phyloP scores from a whole-genome alignment of 2,888 invertebrate genomes.

The Plebejus anna region DNA sequence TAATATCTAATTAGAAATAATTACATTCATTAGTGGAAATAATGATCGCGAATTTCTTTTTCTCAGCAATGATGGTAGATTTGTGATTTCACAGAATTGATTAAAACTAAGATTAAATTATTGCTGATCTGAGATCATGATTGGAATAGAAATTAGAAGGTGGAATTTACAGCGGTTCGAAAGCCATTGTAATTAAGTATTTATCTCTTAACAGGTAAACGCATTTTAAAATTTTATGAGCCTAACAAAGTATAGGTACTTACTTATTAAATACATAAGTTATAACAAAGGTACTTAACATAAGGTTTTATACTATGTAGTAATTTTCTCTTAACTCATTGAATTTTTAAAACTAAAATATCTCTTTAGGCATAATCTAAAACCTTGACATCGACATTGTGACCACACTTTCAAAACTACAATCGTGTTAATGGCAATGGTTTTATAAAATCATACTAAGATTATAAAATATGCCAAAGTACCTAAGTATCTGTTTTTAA shows the following conservation, averaged over 20 bases:
- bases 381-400: not conserved
- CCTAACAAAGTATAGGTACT: not conserved
- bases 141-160: not conserved
- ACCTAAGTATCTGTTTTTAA: not conserved
- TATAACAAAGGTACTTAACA: too few species aligned
- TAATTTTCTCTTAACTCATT: not conserved
- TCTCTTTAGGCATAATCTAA: not conserved
- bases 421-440: not conserved
- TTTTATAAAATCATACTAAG: not conserved
- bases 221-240: not conserved
- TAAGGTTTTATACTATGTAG: too few species aligned
- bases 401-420: not conserved
- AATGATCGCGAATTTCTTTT: constrained; percentile 4
- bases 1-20: not conserved
- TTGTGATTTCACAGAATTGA: not conserved
- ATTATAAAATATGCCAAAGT: too few species aligned
- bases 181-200: not conserved
- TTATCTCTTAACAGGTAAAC: not conserved
- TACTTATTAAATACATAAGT: not conserved
- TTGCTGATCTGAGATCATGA: not conserved
- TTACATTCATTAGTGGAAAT: not conserved
- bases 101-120: not conserved
- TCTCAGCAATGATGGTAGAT: constrained; percentile 7
- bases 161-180: not conserved
- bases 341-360: not conserved